Base-by-base conservation (phyloP, 2,888 invertebrate species). In the Nephrocerus scutellatus region DNA sequence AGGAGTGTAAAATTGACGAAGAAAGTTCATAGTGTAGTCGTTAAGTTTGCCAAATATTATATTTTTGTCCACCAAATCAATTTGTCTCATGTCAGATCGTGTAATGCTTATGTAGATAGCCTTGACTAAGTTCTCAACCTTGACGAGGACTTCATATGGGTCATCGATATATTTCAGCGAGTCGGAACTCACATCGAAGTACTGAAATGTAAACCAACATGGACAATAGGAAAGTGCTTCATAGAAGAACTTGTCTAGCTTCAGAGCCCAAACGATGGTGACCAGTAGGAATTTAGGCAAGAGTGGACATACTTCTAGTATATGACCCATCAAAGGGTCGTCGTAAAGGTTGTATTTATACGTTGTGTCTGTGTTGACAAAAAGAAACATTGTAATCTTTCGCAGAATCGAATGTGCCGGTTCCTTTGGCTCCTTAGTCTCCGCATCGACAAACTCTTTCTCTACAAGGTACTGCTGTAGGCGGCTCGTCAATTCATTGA, bases 181-280 rank as follows among this genome's bases (percentile, higher is more conserved):
- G 19, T 56, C 54, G 4, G 52, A 46, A 3, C 55, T 53, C 3
- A 54, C 47, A 24, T 58, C 58, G 19, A 57, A 53, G 37, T 59
- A 59, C 36, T 61, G 60, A 38, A 58, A 52, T 0, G 54, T 42
- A 33, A 63, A 58, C 62, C 62, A 63, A 15, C 55, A 53, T 2
- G 63, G 62, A 4, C 58, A 46, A 34, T 54, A 54, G 2, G 49
- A 34, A 10, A 63, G 22, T 30, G 53, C 49, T 48, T 63, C 62
- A 35, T 51, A 57, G 32, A 60, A 60, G 28, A 49, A 59, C 37
- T 48, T 42, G 13, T 61, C 56, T 6, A 63, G 41, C 8, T 53
- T 46, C n/a, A 63, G 32, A 10, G 53, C 49, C 59, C 59, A 61
- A 23, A 62, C 39, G 3, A 61, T 36, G 1, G 52, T 45, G 2